Base-by-base conservation (phyloP, 2,888 invertebrate genomes). In the Microchrysa polita region DNA sequence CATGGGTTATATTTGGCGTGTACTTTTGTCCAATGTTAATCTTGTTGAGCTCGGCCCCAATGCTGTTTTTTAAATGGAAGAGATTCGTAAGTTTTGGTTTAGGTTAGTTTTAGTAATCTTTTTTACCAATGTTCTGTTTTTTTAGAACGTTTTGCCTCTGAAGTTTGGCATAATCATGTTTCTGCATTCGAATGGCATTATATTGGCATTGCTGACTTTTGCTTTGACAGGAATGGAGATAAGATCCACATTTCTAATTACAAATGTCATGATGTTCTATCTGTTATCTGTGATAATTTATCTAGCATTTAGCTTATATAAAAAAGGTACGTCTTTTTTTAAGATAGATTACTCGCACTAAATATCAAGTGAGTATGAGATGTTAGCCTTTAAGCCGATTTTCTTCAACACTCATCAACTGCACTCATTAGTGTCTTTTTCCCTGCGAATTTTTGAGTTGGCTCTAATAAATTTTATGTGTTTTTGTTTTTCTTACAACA, bases 1-100 rank as follows among this genome's bases (percentile, higher is more conserved):
- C 86, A 7, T 87, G 86, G 83, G 81, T 90, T 23, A 82, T 90
- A 23, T 79, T 86, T 65, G 86, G 85, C n/a, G 78, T 87, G 1
- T 87, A 86, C 76, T 83, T 84, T 67, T 82, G 83, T 72, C 85
- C 86, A 1, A 79, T 83, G 55, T 80, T 83, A 77, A 81, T 83
- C 71, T 82, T 81, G 4, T 73, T 82, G 74, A 82, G 81, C 72
- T 81, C 84, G n/a, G 79, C 83, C 40, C 84, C 84, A 9, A 82
- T 82, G 1, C 7, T 81, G 59, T 82, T 82, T 40, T 40, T 63
- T 1, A 16, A 42, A n/a, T 63, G 40, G 40, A 12, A 34, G 40
- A 18, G 5, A 18, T 63, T 63, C 16, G 63, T 63, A 63, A 63
- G 63, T 40, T 7, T 1, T 48, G 10, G 16, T n/a, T n/a, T n/a